Evolutionary conservation across 2,888 invertebrate genomes (phyloP).

Genomic region (Archips xylosteana): DNA sequence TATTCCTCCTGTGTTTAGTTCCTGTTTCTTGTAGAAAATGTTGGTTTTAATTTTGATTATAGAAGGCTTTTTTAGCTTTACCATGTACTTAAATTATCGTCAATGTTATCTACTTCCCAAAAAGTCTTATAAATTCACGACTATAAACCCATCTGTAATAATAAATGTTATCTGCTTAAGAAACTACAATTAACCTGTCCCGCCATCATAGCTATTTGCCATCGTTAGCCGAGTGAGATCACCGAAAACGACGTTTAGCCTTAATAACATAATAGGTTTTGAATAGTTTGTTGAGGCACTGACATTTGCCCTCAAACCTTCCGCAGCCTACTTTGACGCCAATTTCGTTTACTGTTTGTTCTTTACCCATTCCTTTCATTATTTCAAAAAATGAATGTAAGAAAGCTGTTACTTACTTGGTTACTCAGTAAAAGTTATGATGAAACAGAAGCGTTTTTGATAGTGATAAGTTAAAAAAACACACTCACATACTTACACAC

Average conservation of each 20-base stretch:
- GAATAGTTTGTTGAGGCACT: slow-evolving; percentile 24
- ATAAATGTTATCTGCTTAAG: slow-evolving; percentile 1
- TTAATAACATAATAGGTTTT: slow-evolving; percentile 27
- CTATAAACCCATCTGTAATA: slow-evolving; percentile 1
- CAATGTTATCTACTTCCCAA: background rate
- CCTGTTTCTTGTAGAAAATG: too few relatives aligned
- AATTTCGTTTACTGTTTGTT: background rate
- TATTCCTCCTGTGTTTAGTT: too few relatives aligned
- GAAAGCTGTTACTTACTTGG: too few relatives aligned
- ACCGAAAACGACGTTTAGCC: slow-evolving; percentile 28
- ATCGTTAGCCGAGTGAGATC: slow-evolving; percentile 25
- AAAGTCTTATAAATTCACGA: background rate
- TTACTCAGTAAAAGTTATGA: too few relatives aligned
- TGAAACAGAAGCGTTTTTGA: too few relatives aligned
- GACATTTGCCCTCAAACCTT: slow-evolving; percentile 12
- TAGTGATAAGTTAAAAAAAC: too few relatives aligned
- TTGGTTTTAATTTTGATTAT: too few relatives aligned
- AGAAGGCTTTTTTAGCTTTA: too few relatives aligned
- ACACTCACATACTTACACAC: too few relatives aligned
- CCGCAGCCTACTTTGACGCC: background rate
- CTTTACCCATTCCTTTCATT: too few relatives aligned
- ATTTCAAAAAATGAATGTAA: too few relatives aligned
- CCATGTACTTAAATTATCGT: background rate
- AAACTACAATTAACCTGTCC: slow-evolving; percentile 24
- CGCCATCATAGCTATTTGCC: slow-evolving; percentile 10